These are phyloP conservation scores for Forficula auricularia DNA, from an alignment of 1,140 invertebrate genomes.

Conservation along the genomic window DNA sequence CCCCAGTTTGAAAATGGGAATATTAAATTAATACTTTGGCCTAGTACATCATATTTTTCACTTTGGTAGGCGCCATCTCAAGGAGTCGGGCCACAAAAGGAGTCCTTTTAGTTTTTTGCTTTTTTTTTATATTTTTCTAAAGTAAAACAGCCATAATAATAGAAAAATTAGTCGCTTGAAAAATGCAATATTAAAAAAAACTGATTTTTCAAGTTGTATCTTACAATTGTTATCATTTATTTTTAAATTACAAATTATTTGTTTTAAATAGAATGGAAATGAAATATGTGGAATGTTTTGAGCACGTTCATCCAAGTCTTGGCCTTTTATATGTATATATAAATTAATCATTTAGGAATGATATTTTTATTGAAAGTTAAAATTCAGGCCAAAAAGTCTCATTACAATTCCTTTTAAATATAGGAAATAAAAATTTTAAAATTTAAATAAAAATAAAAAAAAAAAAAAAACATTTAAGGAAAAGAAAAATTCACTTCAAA, in stretches of 20 bases:
- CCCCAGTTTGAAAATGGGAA: conserved; percentile 31
- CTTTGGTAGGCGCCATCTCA: conserved; percentile 10
- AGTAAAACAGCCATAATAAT: conserved; percentile 9
- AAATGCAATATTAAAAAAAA: conserved; percentile 11
- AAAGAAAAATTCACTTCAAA: no score
- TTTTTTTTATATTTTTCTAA: conserved; percentile 1
- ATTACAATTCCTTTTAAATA: no score
- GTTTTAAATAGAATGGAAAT: conserved; percentile 1
- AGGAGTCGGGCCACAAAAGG: conserved; percentile 1
- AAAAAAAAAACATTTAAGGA: no score
- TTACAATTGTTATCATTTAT: conserved; percentile 5
- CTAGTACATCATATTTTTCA: conserved; percentile 16
- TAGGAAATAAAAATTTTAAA: no score
- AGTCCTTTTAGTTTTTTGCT: no score
- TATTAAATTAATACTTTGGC: conserved; percentile 32
- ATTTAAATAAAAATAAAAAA: no score
- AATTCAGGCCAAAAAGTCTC: no score
- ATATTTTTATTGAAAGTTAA: no score
- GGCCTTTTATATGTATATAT: no score
- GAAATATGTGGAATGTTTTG: conserved; percentile 3
- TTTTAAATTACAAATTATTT: conserved; percentile 2
- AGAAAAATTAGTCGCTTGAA: conserved; percentile 10
- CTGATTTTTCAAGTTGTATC: conserved; percentile 1
- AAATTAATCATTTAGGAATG: no score
- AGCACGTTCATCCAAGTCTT: no score